These are phyloP conservation scores for Scaptomyza parva DNA, from an alignment of 2,888 invertebrate species.

Conservation along the genomic window DNA sequence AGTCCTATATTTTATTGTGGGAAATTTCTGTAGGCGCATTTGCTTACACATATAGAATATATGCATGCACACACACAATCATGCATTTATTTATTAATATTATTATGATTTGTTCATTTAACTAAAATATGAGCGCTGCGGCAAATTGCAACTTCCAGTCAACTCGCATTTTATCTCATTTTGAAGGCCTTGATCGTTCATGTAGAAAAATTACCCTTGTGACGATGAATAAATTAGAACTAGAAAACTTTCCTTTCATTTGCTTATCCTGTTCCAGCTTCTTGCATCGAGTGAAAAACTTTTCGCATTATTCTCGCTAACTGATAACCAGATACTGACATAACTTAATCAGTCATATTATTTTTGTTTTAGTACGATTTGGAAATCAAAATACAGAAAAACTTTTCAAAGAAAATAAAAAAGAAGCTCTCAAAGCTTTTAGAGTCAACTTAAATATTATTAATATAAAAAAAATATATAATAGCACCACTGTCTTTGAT, in stretches of 20 bases:
- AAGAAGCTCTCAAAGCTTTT: too few relatives aligned
- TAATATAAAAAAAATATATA: too few relatives aligned
- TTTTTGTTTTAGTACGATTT: too few relatives aligned
- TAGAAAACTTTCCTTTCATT: too few relatives aligned
- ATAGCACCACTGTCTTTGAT: too few relatives aligned
- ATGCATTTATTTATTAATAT: neutral
- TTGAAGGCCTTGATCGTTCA: slow-evolving; percentile 73
- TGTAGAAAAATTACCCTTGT: too few relatives aligned
- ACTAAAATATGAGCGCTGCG: slow-evolving; percentile 27
- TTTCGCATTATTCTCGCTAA: slow-evolving; percentile 50
- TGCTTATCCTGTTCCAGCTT: too few relatives aligned
- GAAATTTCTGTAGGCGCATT: neutral
- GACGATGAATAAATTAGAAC: too few relatives aligned
- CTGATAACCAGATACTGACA: slow-evolving; percentile 9
- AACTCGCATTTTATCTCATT: slow-evolving; percentile 66
- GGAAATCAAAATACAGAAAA: too few relatives aligned
- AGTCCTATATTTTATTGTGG: slow-evolving; percentile 40
- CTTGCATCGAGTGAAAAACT: too few relatives aligned
- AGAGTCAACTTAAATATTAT: too few relatives aligned
- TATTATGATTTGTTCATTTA: slow-evolving; percentile 3
- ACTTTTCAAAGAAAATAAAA: too few relatives aligned
- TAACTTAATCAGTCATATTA: neutral
- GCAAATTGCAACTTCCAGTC: slow-evolving; percentile 59
- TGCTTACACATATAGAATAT: neutral
- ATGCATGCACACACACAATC: neutral